A percentile compares a stretch with the other conserved stretches of the same genome.
These are phyloP conservation scores for Caenorhabditis doughertyi DNA, from an alignment of 2,888 invertebrate genomes.

Conservation along the genomic window DNA sequence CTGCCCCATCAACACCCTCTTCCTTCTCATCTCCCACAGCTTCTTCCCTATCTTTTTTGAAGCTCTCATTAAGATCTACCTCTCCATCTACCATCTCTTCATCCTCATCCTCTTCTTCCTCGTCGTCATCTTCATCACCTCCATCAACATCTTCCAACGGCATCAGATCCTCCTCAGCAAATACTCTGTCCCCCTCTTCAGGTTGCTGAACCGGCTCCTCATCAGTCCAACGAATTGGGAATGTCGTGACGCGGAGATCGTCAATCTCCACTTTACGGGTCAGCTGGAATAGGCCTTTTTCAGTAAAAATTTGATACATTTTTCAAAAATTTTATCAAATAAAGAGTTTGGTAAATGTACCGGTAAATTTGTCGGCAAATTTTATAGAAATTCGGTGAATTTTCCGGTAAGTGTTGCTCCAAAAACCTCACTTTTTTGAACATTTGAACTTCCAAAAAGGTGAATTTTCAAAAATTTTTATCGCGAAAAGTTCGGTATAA, in stretches of 20 bases:
- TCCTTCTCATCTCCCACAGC: slow-evolving; percentile 18
- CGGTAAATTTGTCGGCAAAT: too few relatives aligned
- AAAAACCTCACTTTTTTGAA: too few relatives aligned
- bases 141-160: slow-evolving; percentile 67
- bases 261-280: slow-evolving; percentile 81
- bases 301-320: too few relatives aligned
- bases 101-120: slow-evolving; percentile 59
- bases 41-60: slow-evolving; percentile 43
- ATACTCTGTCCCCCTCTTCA: slow-evolving; percentile 53
- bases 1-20: too few relatives aligned
- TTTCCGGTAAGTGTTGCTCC: too few relatives aligned
- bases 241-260: slow-evolving; percentile 84
- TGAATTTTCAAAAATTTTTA: too few relatives aligned
- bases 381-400: too few relatives aligned
- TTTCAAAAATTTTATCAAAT: too few relatives aligned
- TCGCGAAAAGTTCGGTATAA: too few relatives aligned
- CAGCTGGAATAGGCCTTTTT: too few relatives aligned
- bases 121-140: slow-evolving; percentile 64
- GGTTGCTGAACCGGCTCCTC: slow-evolving; percentile 67
- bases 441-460: too few relatives aligned
- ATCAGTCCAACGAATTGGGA: slow-evolving; percentile 85
- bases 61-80: slow-evolving; percentile 65
- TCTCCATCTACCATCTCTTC: slow-evolving; percentile 48
- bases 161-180: slow-evolving; percentile 71
- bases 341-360: too few relatives aligned